Base-by-base conservation (phyloP, 2,888 invertebrate genomes). In the Villa cingulata region DNA sequence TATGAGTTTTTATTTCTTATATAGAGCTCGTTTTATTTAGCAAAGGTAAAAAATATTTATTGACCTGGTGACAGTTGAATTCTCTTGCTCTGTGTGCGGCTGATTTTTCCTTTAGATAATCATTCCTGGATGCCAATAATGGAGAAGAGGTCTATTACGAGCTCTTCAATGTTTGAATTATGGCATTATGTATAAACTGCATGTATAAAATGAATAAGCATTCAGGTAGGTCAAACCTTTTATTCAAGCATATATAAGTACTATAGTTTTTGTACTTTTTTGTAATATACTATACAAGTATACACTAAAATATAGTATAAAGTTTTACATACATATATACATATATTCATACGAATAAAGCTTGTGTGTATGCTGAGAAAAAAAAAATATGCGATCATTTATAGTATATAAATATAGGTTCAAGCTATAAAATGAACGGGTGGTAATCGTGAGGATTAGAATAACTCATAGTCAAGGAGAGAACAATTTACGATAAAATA, bases 401-500 rank as follows among this genome's bases (percentile, higher is more conserved):
- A n/a, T n/a, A n/a, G n/a, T n/a, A n/a, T n/a, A n/a, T n/a, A n/a
- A n/a, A n/a, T n/a, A n/a, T n/a, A n/a, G n/a, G n/a, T n/a, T n/a
- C n/a, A n/a, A n/a, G n/a, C n/a, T n/a, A n/a, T n/a, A 15, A 3
- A 46, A 41, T 41, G 41, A 41, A 36, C 23, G 20, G 40, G 23
- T 19, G 41, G 42, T 41, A 46, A 41, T 37, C 46, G 46, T 41
- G 37, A 36, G 41, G 37, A 37, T 46, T 42, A 37, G 37, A 23
- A 6, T 6, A 32, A 32, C 37, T 37, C 27, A 41, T 16, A 46
- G 46, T 46, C 46, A 37, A 37, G 19, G 34, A 34, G 37, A 34
- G 37, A 42, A 42, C 46, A 42, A 46, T 46, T 46, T 41, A 46
- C 46, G 46, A 42, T 42, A 46, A 46, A 46, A 46, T 46, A 46